These are phyloP conservation scores for Pseudorhiza aurosa DNA, from an alignment of 30 jellyfish, hydroid and myxozoan genomes.

Conservation along the genomic window DNA sequence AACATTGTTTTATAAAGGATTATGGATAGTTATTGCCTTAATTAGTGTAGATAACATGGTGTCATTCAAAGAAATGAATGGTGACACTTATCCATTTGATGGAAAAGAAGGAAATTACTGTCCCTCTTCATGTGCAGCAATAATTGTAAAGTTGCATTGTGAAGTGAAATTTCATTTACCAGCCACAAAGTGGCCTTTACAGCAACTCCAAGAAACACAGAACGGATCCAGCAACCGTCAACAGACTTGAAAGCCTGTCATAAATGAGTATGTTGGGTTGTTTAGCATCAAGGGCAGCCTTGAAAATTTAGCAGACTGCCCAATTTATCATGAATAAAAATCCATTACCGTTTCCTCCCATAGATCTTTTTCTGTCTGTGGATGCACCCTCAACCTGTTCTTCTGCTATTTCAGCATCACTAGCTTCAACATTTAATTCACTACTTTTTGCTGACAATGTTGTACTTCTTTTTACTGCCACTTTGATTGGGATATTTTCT, in stretches of 20 bases:
- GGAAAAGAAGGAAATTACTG: no score
- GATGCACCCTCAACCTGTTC: not conserved
- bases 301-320: not conserved
- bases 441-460: conserved; percentile 7
- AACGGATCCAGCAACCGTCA: no score
- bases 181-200: not conserved
- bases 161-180: not conserved
- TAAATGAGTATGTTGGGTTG: not conserved
- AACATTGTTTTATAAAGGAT: no score
- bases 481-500: conserved; percentile 9
- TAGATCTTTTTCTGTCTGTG: not conserved
- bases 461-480: not conserved
- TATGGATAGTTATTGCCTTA: no score
- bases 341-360: not conserved
- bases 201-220: no score
- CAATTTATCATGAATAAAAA: not conserved
- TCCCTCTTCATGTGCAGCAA: no score
- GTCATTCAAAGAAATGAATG: no score
- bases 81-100: no score
- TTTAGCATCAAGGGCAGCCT: not conserved
- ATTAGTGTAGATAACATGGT: no score
- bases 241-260: no score
- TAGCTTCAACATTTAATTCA: not conserved
- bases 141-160: no score
- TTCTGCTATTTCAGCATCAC: not conserved